A percentile compares a stretch with the other conserved stretches of the same genome.
Evolutionary conservation across 2,888 invertebrate genomes (phyloP).

Genomic region (Epirrita christyi): DNA sequence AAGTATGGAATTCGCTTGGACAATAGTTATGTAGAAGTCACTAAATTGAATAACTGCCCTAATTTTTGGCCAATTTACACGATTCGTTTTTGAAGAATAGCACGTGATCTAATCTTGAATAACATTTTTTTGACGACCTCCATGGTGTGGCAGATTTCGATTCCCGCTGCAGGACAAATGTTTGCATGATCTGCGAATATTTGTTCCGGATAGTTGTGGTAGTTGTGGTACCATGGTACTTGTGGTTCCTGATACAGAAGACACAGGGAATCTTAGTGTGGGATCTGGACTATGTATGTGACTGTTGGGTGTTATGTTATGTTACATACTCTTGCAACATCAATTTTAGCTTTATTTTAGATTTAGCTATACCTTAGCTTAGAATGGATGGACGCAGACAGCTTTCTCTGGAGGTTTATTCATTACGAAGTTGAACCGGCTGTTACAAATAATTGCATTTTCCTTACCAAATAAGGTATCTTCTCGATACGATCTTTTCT

Average conservation of each 20-base stretch:
- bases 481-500: constrained; percentile 3
- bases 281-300: no score
- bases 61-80: not conserved
- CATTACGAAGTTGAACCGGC: constrained; percentile 3
- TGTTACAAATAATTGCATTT: constrained; percentile 11
- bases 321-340: not conserved
- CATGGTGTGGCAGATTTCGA: no score
- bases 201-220: no score
- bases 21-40: not conserved
- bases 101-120: not conserved
- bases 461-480: constrained; percentile 10
- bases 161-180: no score
- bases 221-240: no score
- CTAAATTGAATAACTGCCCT: not conserved
- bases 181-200: no score
- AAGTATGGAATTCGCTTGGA: no score
- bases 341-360: no score
- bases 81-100: not conserved
- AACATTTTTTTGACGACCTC: not conserved
- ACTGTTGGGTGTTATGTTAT: no score
- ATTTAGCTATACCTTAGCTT: not conserved
- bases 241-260: no score
- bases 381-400: not conserved
- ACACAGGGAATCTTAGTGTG: no score
- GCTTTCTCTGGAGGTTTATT: constrained; percentile 10